Evolutionary conservation across 2,888 invertebrate genomes (phyloP).

Genomic region (Allygus modestus): DNA sequence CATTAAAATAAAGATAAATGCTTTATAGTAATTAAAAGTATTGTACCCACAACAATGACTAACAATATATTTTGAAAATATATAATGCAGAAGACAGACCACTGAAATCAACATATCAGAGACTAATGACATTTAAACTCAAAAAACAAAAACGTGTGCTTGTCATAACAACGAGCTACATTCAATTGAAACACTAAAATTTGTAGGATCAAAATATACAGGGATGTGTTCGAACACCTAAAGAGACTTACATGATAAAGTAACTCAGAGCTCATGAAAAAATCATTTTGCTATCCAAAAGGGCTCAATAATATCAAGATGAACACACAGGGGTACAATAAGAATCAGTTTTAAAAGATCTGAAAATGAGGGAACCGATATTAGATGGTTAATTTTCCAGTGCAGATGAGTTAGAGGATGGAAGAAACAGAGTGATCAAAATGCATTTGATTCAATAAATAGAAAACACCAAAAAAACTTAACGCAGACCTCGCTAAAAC

Average conservation of each 20-base stretch:
- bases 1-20: too few relatives aligned
- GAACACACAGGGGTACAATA: background rate
- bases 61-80: too few relatives aligned
- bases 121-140: too few relatives aligned
- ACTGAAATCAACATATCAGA: too few relatives aligned
- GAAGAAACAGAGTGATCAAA: slow-evolving; percentile 11
- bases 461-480: slow-evolving; percentile 46
- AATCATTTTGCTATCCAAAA: background rate
- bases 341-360: background rate
- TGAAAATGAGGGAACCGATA: background rate
- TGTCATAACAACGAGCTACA: background rate
- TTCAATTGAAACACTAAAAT: background rate
- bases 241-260: background rate
- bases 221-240: background rate
- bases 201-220: background rate
- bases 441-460: slow-evolving; percentile 25
- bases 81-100: too few relatives aligned
- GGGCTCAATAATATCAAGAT: background rate
- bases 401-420: background rate
- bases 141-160: too few relatives aligned
- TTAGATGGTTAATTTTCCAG: background rate
- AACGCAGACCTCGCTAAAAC: slow-evolving; percentile 66
- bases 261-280: background rate
- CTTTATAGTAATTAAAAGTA: too few relatives aligned
- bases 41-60: too few relatives aligned